phyloP scores from a whole-genome alignment of 2,113 vertebrate genomes.

The Epinephelus moara region DNA sequence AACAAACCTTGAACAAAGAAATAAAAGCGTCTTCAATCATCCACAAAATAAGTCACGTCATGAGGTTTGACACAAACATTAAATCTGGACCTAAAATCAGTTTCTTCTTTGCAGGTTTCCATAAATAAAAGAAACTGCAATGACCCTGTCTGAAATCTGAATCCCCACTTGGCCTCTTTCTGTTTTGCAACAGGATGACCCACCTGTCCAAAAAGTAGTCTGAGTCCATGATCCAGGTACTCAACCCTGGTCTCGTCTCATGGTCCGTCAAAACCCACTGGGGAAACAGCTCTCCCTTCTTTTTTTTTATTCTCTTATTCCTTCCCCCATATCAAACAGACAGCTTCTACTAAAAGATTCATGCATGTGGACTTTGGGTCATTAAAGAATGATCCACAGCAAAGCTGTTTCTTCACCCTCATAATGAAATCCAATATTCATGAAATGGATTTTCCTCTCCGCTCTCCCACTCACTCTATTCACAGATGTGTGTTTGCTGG shows the following conservation, averaged over 20 bases:
- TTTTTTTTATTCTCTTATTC: conserved; percentile 25
- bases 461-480: conserved; percentile 49
- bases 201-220: conserved; percentile 52
- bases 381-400: conserved; percentile 83
- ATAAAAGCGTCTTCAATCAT: conserved; percentile 10
- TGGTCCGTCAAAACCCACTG: conserved; percentile 53
- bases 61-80: conserved; percentile 24
- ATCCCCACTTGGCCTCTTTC: conserved; percentile 16
- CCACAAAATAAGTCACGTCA: not conserved
- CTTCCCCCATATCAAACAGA: conserved; percentile 70
- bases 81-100: not conserved
- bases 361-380: conserved; percentile 84
- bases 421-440: conserved; percentile 86
- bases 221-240: conserved; percentile 40
- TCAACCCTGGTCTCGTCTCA: conserved; percentile 47
- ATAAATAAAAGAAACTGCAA: conserved; percentile 22
- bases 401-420: conserved; percentile 77
- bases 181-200: conserved; percentile 38
- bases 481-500: conserved; percentile 69
- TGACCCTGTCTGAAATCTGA: conserved; percentile 8
- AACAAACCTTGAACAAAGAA: conserved; percentile 29
- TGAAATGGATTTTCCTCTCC: conserved; percentile 80
- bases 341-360: conserved; percentile 83
- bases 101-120: conserved; percentile 21
- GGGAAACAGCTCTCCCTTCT: conserved; percentile 33